A percentile compares a stretch with the other conserved stretches of the same genome.
Evolutionary conservation across 2,113 vertebrate species (phyloP).

Genomic region (Oreochromis spilurus): DNA sequence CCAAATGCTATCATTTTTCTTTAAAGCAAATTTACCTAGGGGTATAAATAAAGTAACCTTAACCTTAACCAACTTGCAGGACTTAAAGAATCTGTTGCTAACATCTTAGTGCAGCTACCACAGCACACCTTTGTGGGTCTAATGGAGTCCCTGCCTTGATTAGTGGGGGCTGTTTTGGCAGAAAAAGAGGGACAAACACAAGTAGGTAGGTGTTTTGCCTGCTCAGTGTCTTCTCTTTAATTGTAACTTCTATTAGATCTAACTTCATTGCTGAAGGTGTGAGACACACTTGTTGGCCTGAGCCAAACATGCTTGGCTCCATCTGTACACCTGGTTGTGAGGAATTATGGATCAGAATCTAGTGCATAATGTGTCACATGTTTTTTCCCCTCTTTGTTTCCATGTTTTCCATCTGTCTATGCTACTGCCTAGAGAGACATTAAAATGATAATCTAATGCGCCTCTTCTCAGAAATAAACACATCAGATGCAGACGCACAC

Average conservation of each 20-base stretch:
- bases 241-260: not conserved
- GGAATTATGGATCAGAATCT: slow-evolving; percentile 13
- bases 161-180: not conserved
- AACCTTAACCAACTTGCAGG: not conserved
- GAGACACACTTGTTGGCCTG: not conserved
- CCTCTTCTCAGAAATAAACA: not conserved
- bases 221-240: not conserved
- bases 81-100: not conserved
- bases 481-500: not conserved
- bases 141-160: not conserved
- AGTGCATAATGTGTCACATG: slow-evolving; percentile 29
- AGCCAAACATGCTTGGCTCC: not conserved
- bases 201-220: not conserved
- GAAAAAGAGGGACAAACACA: rapidly evolving
- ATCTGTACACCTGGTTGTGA: not conserved
- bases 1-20: not conserved
- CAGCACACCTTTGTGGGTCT: not conserved
- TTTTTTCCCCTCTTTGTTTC: not conserved
- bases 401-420: not conserved
- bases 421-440: not conserved
- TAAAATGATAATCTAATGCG: slow-evolving; percentile 11
- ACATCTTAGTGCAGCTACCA: rapidly evolving
- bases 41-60: not conserved
- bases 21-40: not conserved
- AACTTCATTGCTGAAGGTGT: not conserved